These are phyloP conservation scores for cat (Felis catus) DNA, from an alignment of 2,113 vertebrate species.

Conservation along the genomic window DNA sequence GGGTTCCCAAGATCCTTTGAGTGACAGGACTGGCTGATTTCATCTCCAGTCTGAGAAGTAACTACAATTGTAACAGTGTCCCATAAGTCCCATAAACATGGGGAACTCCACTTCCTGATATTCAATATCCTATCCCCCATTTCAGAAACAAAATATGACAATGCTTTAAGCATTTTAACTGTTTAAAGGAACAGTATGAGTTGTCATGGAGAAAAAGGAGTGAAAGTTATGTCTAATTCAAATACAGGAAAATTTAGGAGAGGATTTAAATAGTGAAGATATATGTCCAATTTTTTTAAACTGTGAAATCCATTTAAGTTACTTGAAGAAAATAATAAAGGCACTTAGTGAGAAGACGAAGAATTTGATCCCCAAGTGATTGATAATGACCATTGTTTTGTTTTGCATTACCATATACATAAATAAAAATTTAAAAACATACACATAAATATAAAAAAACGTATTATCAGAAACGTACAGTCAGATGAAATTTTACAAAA, in stretches of 20 bases:
- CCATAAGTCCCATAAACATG: background rate
- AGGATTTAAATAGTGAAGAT: background rate
- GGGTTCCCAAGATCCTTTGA: background rate
- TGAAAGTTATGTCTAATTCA: background rate
- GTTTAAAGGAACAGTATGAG: background rate
- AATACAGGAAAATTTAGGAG: background rate
- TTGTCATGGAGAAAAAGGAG: background rate
- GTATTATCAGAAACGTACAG: background rate
- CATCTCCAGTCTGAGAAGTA: background rate
- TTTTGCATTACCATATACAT: background rate
- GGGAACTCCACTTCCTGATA: background rate
- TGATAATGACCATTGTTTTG: background rate
- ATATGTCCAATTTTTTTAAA: background rate
- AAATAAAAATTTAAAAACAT: background rate
- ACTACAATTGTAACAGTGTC: background rate
- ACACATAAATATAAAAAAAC: background rate
- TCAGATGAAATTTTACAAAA: background rate
- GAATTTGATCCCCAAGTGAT: background rate
- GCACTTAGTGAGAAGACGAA: background rate
- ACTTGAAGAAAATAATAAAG: background rate
- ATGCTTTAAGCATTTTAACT: background rate
- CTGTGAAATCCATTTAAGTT: conserved; percentile 19
- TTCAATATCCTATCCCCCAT: background rate
- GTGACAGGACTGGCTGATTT: background rate
- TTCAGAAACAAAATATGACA: conserved; percentile 8